A percentile compares a stretch with the other conserved stretches of the same genome.
phyloP scores from a whole-genome alignment of 2,113 vertebrate genomes.

The Neofelis nebulosa region DNA sequence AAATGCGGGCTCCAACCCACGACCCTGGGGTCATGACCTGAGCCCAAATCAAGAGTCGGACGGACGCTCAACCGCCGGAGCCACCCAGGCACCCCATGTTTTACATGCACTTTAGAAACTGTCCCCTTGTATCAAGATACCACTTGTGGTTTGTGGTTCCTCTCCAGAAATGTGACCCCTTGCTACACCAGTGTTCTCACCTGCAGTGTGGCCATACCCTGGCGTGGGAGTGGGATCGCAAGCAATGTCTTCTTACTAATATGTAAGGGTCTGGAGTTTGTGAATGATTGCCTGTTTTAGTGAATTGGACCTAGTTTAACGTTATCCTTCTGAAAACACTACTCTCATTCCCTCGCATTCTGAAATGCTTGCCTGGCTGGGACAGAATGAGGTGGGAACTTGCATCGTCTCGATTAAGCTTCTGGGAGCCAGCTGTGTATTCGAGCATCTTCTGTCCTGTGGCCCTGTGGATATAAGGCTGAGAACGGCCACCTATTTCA shows the following conservation, averaged over 20 bases:
- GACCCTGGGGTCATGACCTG: no score
- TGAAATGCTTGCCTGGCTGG: not conserved
- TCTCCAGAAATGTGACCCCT: slow-evolving; percentile 15
- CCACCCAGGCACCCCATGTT: not conserved
- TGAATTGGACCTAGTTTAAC: not conserved
- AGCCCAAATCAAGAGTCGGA: no score
- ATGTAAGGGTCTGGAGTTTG: not conserved
- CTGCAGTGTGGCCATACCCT: not conserved
- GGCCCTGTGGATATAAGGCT: not conserved
- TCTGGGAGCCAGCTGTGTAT: not conserved
- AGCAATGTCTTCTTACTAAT: not conserved
- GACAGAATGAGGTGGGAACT: not conserved
- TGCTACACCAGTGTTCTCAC: not conserved
- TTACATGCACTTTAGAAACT: not conserved
- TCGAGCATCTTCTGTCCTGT: not conserved
- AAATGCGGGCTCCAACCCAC: no score
- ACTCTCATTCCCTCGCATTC: slow-evolving; percentile 9
- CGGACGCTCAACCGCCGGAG: no score
- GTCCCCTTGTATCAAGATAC: not conserved
- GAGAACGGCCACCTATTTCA: not conserved
- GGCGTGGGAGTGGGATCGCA: not conserved
- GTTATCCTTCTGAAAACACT: slow-evolving; percentile 5
- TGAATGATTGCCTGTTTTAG: not conserved
- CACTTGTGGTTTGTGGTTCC: not conserved
- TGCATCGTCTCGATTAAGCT: not conserved